Conservation (phyloP, 2,797 vertebrate species). For the Amphiprion clarkii region DNA sequence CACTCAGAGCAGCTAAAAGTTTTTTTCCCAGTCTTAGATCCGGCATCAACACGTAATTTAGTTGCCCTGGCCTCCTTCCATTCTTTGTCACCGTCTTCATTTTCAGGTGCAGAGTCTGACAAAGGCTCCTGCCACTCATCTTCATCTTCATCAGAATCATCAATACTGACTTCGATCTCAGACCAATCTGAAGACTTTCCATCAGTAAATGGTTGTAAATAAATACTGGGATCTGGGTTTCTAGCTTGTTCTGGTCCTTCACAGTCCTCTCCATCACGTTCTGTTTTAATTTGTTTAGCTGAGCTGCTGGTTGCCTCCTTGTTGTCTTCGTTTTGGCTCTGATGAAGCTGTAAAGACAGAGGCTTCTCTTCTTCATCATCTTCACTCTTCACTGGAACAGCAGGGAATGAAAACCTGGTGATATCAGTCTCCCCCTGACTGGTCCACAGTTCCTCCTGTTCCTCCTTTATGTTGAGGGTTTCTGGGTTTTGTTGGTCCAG, state of each 20-base stretch:
- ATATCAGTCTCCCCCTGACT: constrained; percentile 12
- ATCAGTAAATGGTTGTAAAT: background rate
- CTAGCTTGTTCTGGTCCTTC: background rate
- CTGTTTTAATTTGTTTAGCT: constrained; percentile 21
- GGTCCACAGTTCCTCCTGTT: constrained; percentile 37
- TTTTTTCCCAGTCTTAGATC: no score
- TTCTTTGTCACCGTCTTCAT: no score
- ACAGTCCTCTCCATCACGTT: constrained; percentile 2
- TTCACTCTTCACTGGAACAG: constrained; percentile 16
- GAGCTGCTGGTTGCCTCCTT: background rate
- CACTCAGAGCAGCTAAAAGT: no score
- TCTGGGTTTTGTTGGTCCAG: constrained; percentile 3
- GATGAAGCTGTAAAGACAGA: constrained; percentile 4
- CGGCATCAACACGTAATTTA: no score
- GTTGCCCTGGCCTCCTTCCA: no score
- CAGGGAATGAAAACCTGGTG: constrained; percentile 19
- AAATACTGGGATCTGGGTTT: background rate
- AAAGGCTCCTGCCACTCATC: no score
- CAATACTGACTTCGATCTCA: constrained; percentile 9
- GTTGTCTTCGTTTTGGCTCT: background rate
- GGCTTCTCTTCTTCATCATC: constrained; percentile 20
- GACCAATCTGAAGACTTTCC: constrained; percentile 12
- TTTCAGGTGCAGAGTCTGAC: no score
- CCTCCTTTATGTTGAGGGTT: constrained; percentile 19
- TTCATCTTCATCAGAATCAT: background rate